These are phyloP conservation scores for Acanthornis magna DNA, from an alignment of 2,797 vertebrate species.

Conservation along the genomic window DNA sequence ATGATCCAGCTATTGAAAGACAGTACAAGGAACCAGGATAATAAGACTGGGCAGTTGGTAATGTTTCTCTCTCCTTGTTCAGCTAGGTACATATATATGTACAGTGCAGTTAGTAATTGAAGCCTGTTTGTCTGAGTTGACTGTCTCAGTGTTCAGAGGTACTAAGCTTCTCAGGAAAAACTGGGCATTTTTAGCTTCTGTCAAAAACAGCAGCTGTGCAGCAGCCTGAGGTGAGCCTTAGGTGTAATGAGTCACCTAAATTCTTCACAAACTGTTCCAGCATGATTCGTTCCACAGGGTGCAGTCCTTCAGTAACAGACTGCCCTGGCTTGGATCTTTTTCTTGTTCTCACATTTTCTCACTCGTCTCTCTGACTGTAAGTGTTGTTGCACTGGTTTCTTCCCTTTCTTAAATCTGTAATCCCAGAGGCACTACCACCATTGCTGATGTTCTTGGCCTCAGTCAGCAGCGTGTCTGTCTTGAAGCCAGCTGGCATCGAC, in stretches of 20 bases:
- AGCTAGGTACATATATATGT: neutral
- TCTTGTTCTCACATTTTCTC: neutral
- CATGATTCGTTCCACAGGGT: no score
- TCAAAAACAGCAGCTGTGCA: neutral
- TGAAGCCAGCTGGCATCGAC: neutral
- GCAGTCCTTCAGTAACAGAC: neutral
- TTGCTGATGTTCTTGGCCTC: neutral
- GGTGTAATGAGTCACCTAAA: neutral
- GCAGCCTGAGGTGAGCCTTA: neutral
- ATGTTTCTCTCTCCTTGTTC: neutral
- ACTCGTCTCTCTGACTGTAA: neutral
- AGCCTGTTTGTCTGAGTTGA: neutral
- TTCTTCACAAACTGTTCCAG: neutral
- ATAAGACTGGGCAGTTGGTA: constrained; percentile 87
- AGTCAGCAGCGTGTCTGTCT: accelerated
- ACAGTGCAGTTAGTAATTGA: neutral
- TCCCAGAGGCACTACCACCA: neutral
- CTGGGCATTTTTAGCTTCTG: neutral
- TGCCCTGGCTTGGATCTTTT: neutral
- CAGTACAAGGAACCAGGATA: constrained; percentile 76
- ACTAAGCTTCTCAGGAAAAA: neutral
- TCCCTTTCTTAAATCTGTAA: neutral
- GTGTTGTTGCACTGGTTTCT: neutral
- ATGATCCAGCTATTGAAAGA: constrained; percentile 84
- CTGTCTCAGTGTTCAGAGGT: neutral